Evolutionary conservation across 2,888 invertebrate species (phyloP).

Genomic region (Hyposoter didymator): DNA sequence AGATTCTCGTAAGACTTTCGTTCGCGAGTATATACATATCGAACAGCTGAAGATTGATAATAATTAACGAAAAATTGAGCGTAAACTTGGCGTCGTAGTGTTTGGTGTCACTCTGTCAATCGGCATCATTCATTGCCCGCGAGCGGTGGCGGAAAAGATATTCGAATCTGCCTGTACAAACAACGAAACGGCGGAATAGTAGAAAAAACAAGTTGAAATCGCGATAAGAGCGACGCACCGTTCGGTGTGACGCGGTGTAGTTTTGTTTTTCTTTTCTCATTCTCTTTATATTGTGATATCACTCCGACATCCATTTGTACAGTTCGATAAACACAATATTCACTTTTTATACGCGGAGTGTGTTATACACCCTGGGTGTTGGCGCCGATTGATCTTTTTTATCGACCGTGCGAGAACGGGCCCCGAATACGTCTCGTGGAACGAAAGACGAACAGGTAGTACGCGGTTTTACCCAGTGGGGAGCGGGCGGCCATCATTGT

Average conservation of each 20-base stretch:
- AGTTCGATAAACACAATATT: background rate
- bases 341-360: background rate
- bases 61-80: background rate
- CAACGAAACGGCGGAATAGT: background rate
- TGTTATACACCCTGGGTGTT: constrained; percentile 32
- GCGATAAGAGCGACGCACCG: constrained; percentile 37
- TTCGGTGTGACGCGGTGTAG: constrained; percentile 39
- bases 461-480: constrained; percentile 48
- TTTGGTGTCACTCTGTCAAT: background rate
- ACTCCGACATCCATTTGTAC: background rate
- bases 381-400: constrained; percentile 31
- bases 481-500: constrained; percentile 76
- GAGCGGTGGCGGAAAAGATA: background rate
- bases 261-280: background rate
- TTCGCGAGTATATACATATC: constrained; percentile 54
- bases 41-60: background rate
- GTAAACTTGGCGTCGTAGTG: background rate
- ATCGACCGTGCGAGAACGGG: constrained; percentile 35
- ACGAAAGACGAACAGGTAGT: constrained; percentile 58
- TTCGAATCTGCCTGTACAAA: background rate
- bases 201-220: background rate
- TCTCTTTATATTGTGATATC: background rate
- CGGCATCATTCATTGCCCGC: background rate
- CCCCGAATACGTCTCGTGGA: constrained; percentile 37
- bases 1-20: constrained; percentile 61